Conservation (phyloP, 2,888 invertebrate genomes). For the Orthosia gracilis region DNA sequence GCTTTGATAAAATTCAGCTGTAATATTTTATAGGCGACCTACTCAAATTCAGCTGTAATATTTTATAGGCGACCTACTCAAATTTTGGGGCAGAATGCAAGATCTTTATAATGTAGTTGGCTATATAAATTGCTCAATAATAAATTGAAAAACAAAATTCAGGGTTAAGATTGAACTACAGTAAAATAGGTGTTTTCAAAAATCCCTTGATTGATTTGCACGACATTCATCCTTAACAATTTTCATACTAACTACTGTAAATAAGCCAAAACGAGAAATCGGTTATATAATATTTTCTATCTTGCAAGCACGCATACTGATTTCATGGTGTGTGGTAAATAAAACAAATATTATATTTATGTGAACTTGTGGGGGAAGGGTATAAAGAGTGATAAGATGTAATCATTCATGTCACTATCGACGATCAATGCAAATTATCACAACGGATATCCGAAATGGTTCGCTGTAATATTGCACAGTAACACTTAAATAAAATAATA, state of each 20-base stretch:
- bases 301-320: slow-evolving; percentile 37
- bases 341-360: slow-evolving; percentile 14
- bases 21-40: too few relatives aligned
- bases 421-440: slow-evolving; percentile 40
- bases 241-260: slow-evolving; percentile 24
- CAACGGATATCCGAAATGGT: slow-evolving; percentile 47
- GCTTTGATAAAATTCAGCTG: too few relatives aligned
- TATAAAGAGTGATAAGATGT: slow-evolving; percentile 10
- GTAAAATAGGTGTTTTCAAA: background rate
- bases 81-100: too few relatives aligned
- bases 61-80: too few relatives aligned
- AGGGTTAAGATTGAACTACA: too few relatives aligned
- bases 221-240: background rate
- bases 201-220: background rate
- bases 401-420: slow-evolving; percentile 42
- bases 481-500: background rate
- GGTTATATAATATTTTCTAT: background rate
- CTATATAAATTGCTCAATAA: too few relatives aligned
- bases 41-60: too few relatives aligned
- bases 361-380: slow-evolving; percentile 4
- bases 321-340: slow-evolving; percentile 38
- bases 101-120: too few relatives aligned
- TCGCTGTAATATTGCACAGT: slow-evolving; percentile 25
- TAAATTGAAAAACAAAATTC: too few relatives aligned
- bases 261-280: slow-evolving; percentile 12